These are phyloP conservation scores for Drosophila hawaiiensis DNA, from an alignment of 2,888 invertebrate species.

Conservation along the genomic window DNA sequence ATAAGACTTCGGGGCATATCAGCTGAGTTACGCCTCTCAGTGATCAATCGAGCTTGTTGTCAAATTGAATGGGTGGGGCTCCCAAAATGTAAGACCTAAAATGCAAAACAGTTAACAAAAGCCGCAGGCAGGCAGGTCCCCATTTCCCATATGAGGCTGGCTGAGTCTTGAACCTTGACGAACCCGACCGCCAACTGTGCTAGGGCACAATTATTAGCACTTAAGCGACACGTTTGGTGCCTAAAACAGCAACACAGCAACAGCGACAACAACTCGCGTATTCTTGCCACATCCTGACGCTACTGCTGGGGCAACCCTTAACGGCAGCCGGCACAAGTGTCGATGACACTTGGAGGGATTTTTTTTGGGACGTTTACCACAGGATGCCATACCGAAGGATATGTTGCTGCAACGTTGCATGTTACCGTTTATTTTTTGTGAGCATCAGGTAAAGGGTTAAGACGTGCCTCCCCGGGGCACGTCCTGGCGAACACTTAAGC, in stretches of 20 bases:
- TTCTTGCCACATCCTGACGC: conserved; percentile 51
- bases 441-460: conserved; percentile 50
- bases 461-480: conserved; percentile 57
- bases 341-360: conserved; percentile 80
- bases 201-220: conserved; percentile 78
- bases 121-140: conserved; percentile 52
- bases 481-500: conserved; percentile 78
- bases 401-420: conserved; percentile 56
- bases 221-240: conserved; percentile 74
- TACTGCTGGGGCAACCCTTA: conserved; percentile 65
- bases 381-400: conserved; percentile 51
- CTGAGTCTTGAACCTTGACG: neutral
- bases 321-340: conserved; percentile 74
- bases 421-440: conserved; percentile 24
- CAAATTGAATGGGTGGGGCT: conserved; percentile 39
- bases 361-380: conserved; percentile 51
- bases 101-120: conserved; percentile 39
- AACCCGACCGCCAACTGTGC: conserved; percentile 74
- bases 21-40: conserved; percentile 30
- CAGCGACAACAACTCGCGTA: conserved; percentile 13
- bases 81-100: conserved; percentile 16
- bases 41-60: conserved; percentile 31
- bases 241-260: conserved; percentile 27
- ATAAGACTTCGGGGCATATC: conserved; percentile 29
- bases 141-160: conserved; percentile 13